Conservation (phyloP, 2,888 invertebrate genomes). For the Rhopalosiphum nymphaeae region DNA sequence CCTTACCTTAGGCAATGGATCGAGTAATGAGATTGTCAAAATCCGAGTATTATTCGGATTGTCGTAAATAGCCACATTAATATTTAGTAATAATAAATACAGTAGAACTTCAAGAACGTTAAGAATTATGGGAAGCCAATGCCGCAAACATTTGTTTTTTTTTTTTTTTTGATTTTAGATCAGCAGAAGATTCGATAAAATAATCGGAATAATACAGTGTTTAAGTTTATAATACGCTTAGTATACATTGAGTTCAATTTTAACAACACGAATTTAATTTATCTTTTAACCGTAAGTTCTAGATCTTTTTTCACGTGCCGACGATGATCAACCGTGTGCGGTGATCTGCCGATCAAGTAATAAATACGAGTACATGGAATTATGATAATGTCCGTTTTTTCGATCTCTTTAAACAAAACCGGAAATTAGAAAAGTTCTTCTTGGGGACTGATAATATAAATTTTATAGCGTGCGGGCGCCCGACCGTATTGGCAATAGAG, state of each 20-base stretch:
- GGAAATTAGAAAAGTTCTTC: constrained; percentile 33
- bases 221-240: no score
- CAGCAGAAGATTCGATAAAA: no score
- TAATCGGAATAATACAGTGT: no score
- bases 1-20: background rate
- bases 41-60: background rate
- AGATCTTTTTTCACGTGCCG: background rate
- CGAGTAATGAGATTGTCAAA: constrained; percentile 33
- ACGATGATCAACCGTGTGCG: no score
- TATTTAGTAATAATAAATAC: background rate
- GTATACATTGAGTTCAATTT: background rate
- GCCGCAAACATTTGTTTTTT: background rate
- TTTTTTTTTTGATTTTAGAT: no score
- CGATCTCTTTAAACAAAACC: background rate
- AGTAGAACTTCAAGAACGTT: background rate
- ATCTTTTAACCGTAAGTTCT: background rate
- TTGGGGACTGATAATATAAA: background rate
- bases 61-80: constrained; percentile 5
- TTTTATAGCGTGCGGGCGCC: constrained; percentile 8
- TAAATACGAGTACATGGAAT: background rate
- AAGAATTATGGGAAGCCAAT: background rate
- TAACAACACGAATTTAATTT: background rate
- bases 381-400: background rate
- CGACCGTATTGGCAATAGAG: constrained; percentile 18
- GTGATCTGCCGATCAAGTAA: no score